Conservation (phyloP, 53 echinoderm and acorn worm genomes). For the Holothuria leucospilota region DNA sequence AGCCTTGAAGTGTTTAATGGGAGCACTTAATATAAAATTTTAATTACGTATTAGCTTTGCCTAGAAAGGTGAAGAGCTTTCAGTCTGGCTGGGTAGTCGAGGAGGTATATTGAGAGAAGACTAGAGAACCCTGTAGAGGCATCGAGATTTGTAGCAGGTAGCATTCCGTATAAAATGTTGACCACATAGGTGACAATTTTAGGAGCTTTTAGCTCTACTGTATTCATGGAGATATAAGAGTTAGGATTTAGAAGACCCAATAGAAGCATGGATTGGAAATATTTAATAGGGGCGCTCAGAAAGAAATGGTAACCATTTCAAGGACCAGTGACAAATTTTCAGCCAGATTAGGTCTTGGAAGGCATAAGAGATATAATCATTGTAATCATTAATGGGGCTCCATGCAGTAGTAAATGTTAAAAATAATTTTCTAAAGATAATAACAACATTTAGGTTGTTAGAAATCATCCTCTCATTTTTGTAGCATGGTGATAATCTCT, state of each 20-base stretch:
- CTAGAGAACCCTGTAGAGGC: conserved; percentile 67
- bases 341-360: too few species aligned
- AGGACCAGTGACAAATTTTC: too few species aligned
- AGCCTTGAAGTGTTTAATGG: conserved; percentile 74
- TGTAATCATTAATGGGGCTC: too few species aligned
- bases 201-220: too few species aligned
- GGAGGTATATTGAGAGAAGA: not conserved
- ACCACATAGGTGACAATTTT: not conserved
- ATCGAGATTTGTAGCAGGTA: conserved; percentile 57
- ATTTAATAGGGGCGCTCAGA: too few species aligned
- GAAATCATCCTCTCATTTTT: too few species aligned
- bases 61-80: not conserved
- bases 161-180: not conserved
- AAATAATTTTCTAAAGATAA: too few species aligned
- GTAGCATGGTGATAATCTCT: too few species aligned
- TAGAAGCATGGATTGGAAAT: conserved; percentile 50
- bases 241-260: conserved; percentile 69
- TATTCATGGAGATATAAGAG: conserved; percentile 56
- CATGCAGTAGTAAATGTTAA: too few species aligned
- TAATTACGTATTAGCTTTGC: not conserved
- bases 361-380: too few species aligned
- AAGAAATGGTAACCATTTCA: too few species aligned
- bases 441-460: too few species aligned
- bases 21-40: conserved; percentile 23
- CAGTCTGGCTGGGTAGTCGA: conserved; percentile 75